Conservation (phyloP, 2,888 invertebrate species). For the Ernsta delagoae region DNA sequence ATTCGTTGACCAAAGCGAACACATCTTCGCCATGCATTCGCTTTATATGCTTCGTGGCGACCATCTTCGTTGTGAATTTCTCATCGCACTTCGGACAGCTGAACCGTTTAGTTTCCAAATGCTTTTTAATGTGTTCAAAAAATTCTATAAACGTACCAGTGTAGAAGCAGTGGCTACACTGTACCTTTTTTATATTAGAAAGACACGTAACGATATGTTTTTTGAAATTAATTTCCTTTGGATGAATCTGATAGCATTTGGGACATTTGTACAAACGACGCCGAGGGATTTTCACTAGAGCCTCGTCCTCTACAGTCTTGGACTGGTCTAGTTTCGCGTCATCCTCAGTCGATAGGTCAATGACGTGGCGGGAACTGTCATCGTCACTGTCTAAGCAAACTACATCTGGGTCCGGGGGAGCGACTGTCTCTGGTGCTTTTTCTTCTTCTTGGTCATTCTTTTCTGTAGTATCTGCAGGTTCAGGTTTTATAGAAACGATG, state of each 20-base stretch:
- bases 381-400: conserved; percentile 75
- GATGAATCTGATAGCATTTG: conserved; percentile 48
- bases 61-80: conserved; percentile 36
- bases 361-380: conserved; percentile 52
- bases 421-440: conserved; percentile 5
- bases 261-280: conserved; percentile 56
- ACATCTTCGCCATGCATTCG: conserved; percentile 45
- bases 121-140: conserved; percentile 49
- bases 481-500: conserved; percentile 47
- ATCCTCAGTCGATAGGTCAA: conserved; percentile 56
- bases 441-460: neutral
- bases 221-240: conserved; percentile 52
- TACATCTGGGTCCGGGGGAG: conserved; percentile 41
- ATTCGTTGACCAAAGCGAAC: neutral
- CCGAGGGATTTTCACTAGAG: conserved; percentile 22
- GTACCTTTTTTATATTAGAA: conserved; percentile 29
- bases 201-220: conserved; percentile 52
- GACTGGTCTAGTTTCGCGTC: neutral
- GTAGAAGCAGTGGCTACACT: conserved; percentile 48
- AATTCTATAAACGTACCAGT: conserved; percentile 44
- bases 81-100: conserved; percentile 52
- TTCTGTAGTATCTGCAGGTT: conserved; percentile 43
- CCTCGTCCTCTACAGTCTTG: neutral
- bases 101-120: conserved; percentile 33
- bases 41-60: conserved; percentile 52